Base-by-base conservation (phyloP, 2,888 invertebrate species). In the Tetropium fuscum region DNA sequence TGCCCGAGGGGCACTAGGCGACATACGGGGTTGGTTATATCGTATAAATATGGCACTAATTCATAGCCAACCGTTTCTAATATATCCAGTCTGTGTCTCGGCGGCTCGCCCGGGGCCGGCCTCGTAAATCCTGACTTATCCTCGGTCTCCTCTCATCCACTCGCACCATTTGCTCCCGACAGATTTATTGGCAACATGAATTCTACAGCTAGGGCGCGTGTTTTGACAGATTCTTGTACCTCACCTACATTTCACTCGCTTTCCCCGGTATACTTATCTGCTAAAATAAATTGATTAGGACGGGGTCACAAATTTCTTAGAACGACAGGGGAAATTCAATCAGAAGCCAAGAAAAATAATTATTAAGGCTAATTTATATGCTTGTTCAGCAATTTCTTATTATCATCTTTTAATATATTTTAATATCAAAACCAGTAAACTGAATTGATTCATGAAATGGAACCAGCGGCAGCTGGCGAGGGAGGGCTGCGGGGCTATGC, bases 161-260 rank as follows among this genome's bases (percentile, higher is more conserved):
- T 13, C 32, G 68, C 69, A 58, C 71, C 74, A 71, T 73, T 72
- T 74, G 74, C 55, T 66, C 63, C 53, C 22, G 74, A 73, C 74
- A 74, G 73, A 74, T 74, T 74, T 74, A 74, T 74, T 72, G 69
- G 64, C 51, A 61, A 63, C 70, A 71, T 72, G 73, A 72, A 74
- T 73, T 71, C 56, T 63, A 44, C 64, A 20, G 55, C 58, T 34
- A 55, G 53, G 60, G 58, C 53, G 58, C 55, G 36, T 54, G 58
- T 36, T 36, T 22, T 64, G 70, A 64, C 68, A 65, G 59, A 66
- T 60, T 64, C 55, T 60, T 58, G 38, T 57, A 43, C 43, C 27
- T 34, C 48, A 38, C 34, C 15, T 34, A 13, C 10, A 48, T 40
- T 56, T 40, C 34, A 20, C 47, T 47, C 32, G 43, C 55, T 30